Evolutionary conservation across 2,888 invertebrate genomes (phyloP).

Genomic region (Miltochrista miniata): DNA sequence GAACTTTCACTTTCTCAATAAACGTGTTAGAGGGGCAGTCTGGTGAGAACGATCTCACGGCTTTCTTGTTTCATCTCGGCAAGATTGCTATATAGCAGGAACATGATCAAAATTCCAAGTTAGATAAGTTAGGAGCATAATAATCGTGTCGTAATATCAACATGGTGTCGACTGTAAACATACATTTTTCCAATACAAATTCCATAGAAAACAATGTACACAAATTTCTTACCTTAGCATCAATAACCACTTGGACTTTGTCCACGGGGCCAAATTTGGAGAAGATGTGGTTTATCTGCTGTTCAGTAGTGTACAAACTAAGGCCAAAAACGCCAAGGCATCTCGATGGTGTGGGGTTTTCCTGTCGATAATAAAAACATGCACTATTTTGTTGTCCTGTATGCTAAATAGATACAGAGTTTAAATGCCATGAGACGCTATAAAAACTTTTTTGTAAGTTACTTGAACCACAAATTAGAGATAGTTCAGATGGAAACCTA

Average conservation of each 20-base stretch:
- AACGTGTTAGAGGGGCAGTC: too few relatives aligned
- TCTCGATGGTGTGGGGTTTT: slow-evolving; percentile 93
- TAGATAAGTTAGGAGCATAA: too few relatives aligned
- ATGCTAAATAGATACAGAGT: background rate
- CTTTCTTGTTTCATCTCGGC: too few relatives aligned
- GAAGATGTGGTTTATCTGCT: slow-evolving; percentile 96
- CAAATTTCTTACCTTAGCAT: slow-evolving; percentile 90
- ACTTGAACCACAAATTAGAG: too few relatives aligned
- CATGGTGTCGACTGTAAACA: too few relatives aligned
- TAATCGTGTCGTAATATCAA: too few relatives aligned
- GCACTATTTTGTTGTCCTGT: slow-evolving; percentile 23
- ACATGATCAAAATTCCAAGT: too few relatives aligned
- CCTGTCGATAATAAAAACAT: slow-evolving; percentile 66
- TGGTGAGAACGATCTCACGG: too few relatives aligned
- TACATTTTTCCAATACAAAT: too few relatives aligned
- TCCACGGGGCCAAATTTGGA: slow-evolving; percentile 96
- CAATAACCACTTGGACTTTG: slow-evolving; percentile 96
- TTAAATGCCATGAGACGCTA: background rate
- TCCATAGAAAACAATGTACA: background rate
- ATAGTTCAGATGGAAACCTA: too few relatives aligned
- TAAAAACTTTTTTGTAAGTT: background rate
- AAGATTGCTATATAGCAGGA: too few relatives aligned
- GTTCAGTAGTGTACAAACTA: slow-evolving; percentile 95
- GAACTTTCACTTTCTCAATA: too few relatives aligned
- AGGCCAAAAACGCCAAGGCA: slow-evolving; percentile 98